Conservation (phyloP, 2,113 vertebrate species). For the Mesitornis unicolor region DNA sequence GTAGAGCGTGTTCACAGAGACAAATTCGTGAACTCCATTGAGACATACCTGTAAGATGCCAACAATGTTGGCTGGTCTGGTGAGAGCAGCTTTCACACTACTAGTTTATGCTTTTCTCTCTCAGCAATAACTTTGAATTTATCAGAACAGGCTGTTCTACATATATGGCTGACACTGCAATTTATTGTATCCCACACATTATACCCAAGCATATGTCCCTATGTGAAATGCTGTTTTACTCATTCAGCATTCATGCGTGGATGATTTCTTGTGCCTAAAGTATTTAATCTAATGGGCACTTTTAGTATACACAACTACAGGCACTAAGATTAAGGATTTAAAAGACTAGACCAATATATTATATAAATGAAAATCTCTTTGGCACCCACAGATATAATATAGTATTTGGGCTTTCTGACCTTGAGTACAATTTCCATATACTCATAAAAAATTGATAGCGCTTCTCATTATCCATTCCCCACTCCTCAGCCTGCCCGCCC, state of each 20-base stretch:
- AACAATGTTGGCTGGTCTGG: not conserved
- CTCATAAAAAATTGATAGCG: constrained; percentile 68
- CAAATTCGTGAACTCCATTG: not conserved
- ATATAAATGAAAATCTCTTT: constrained; percentile 56
- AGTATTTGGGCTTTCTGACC: constrained; percentile 63
- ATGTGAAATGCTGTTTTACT: constrained; percentile 27
- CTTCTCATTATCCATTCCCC: constrained; percentile 52
- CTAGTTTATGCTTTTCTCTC: not conserved
- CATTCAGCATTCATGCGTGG: not conserved
- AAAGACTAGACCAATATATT: constrained; percentile 57
- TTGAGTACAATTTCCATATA: constrained; percentile 64
- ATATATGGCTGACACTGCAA: constrained; percentile 1
- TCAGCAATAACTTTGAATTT: constrained; percentile 19
- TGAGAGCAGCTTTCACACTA: not conserved
- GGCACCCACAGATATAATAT: constrained; percentile 49
- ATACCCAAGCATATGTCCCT: constrained; percentile 20
- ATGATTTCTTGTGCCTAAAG: constrained; percentile 36
- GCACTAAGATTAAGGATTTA: constrained; percentile 55
- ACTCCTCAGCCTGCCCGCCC: not conserved
- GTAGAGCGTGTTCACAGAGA: not conserved
- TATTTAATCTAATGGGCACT: constrained; percentile 43
- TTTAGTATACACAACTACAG: constrained; percentile 42
- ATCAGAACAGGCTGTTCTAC: constrained; percentile 7
- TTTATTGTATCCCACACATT: constrained; percentile 20
- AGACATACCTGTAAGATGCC: not conserved